Conservation (phyloP, 2,113 vertebrate species). For the Triplophysa tibetana region DNA sequence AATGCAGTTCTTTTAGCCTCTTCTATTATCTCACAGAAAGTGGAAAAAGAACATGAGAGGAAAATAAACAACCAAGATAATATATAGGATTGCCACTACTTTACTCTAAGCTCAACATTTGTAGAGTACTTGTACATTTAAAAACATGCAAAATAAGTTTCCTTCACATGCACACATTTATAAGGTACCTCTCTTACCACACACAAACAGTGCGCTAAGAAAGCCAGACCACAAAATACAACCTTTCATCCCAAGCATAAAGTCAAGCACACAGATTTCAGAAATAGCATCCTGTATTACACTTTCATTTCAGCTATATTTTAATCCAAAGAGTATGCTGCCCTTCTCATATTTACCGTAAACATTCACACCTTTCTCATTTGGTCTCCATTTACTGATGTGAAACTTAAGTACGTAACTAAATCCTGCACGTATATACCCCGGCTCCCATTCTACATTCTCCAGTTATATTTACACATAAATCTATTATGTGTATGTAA, state of each 20-base stretch:
- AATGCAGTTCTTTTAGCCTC: not conserved
- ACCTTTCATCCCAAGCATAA: constrained; percentile 9
- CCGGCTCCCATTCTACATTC: not conserved
- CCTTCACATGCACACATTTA: not conserved
- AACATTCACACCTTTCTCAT: constrained; percentile 6
- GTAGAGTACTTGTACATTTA: not conserved
- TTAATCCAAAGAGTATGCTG: not conserved
- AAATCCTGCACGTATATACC: constrained; percentile 24
- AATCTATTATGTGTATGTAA: not conserved
- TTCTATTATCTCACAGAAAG: not conserved
- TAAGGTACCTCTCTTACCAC: not conserved
- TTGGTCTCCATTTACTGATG: not conserved
- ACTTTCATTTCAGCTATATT: not conserved
- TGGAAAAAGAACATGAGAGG: not conserved
- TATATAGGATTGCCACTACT: not conserved
- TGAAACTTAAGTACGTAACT: constrained; percentile 12
- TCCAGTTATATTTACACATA: constrained; percentile 20
- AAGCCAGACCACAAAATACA: not conserved
- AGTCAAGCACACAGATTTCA: not conserved
- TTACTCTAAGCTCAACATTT: not conserved
- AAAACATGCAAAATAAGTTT: not conserved
- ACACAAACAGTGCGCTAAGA: not conserved
- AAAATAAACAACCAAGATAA: not conserved
- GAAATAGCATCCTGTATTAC: not conserved
- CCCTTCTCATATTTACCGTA: not conserved